phyloP scores from a whole-genome alignment of 2,888 invertebrate genomes.

The Tipula helvola region DNA sequence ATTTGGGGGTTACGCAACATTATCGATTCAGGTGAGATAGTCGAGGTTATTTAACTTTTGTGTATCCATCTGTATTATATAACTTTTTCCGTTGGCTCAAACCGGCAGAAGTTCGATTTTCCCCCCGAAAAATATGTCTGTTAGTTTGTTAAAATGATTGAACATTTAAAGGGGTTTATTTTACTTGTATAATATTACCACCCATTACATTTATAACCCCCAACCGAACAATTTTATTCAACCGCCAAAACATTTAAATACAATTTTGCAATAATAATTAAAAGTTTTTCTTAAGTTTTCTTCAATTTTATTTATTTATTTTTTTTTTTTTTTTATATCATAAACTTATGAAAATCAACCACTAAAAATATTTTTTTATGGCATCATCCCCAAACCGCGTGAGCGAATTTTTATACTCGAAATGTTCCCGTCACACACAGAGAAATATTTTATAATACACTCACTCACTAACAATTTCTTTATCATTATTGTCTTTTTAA shows the following conservation, averaged over 20 bases:
- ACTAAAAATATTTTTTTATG: not conserved
- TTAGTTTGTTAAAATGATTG: too few species aligned
- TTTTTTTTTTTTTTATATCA: not conserved
- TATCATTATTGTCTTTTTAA: not conserved
- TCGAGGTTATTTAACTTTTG: too few species aligned
- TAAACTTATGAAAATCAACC: not conserved
- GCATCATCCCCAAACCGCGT: not conserved
- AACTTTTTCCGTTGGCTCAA: too few species aligned
- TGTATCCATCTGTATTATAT: too few species aligned
- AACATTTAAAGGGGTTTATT: not conserved
- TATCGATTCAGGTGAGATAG: too few species aligned
- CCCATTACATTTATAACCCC: not conserved
- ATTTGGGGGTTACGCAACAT: too few species aligned
- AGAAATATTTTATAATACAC: not conserved
- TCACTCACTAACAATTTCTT: not conserved
- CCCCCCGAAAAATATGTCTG: too few species aligned
- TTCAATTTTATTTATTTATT: not conserved
- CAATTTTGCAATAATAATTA: not conserved
- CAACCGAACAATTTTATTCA: not conserved
- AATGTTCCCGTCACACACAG: not conserved
- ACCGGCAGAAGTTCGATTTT: too few species aligned
- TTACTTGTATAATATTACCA: not conserved
- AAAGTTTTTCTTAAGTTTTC: not conserved
- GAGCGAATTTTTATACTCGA: not conserved
- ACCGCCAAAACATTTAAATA: not conserved